These are phyloP conservation scores for Naso thynnoides DNA, from an alignment of 2,797 vertebrate species.

Conservation along the genomic window DNA sequence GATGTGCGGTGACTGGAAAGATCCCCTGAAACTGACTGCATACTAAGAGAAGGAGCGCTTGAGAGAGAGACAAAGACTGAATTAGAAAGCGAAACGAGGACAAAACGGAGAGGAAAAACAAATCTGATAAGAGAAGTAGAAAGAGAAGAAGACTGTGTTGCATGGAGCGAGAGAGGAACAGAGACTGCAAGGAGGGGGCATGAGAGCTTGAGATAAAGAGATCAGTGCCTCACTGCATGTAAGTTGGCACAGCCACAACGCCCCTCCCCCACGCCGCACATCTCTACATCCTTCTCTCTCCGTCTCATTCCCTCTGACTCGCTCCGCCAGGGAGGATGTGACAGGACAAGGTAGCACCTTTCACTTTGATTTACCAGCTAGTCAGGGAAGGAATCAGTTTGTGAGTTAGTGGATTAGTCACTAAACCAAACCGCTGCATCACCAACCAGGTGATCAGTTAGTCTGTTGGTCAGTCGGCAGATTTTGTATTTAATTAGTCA, in stretches of 20 bases:
- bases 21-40: background rate
- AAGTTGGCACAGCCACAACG: constrained; percentile 42
- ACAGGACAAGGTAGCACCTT: constrained; percentile 33
- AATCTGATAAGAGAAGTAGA: constrained; percentile 5
- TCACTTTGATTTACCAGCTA: constrained; percentile 7
- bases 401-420: background rate
- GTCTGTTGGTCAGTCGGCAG: background rate
- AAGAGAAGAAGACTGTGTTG: constrained; percentile 3
- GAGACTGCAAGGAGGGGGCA: background rate
- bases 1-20: constrained; percentile 16
- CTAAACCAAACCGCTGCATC: background rate
- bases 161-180: background rate
- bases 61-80: background rate
- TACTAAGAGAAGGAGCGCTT: background rate
- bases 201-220: constrained; percentile 61
- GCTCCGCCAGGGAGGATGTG: constrained; percentile 45
- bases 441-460: background rate
- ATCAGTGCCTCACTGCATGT: constrained; percentile 49
- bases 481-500: background rate
- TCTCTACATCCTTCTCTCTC: constrained; percentile 24
- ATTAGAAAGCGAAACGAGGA: constrained; percentile 13
- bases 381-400: background rate
- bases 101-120: background rate
- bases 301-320: constrained; percentile 30
- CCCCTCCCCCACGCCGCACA: constrained; percentile 59